Evolutionary conservation across 2,113 vertebrate species (phyloP), one percentile per base, ranked within the genome.

Genomic region (Sebastes schlegelii): DNA sequence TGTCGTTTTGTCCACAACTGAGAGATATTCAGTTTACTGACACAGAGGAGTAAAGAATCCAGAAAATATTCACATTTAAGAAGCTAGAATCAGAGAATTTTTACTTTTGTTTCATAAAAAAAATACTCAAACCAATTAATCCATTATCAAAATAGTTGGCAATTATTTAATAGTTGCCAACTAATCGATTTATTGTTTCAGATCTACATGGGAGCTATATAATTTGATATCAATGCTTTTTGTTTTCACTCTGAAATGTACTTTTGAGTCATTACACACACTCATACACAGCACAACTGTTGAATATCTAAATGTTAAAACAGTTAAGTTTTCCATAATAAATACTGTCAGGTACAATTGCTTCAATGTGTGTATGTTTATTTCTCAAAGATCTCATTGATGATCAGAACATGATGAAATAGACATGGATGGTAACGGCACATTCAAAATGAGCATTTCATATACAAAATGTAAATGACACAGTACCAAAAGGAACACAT

Each of bases 351-450:
- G n/a, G 1, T 3, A 42, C 14, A 57, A 66, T 2, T 65, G 68
- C 7, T 43, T 73, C 49, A 60, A 4, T 34, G 6, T 23, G 21
- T 11, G 11, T 16, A 0, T 13, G 21, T 80, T 81, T 86, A 81
- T 77, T 85, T 67, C 19, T 51, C 8, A 68, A 61, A 55, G 19
- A 63, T 77, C 52, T 72, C 14, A 46, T 43, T 45, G 23, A 66
- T 17, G 13, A n/a, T 70, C 60, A 34, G 10, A 69, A 13, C 49
- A 63, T 6, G 23, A 68, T 49, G 4, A 67, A 5, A 77, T n/a
- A 78, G 14, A 67, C 45, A 9, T 34, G 10, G 49, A 58, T 40
- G 42, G 7, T 14, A 8, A 34, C 8, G 40, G 12, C 5, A 72
- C 11, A 54, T 1, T 55, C 54, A 66, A 0, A 7, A 10, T 6